Evolutionary conservation across 2,888 invertebrate species (phyloP).

Genomic region (Eustalomyia histrio): DNA sequence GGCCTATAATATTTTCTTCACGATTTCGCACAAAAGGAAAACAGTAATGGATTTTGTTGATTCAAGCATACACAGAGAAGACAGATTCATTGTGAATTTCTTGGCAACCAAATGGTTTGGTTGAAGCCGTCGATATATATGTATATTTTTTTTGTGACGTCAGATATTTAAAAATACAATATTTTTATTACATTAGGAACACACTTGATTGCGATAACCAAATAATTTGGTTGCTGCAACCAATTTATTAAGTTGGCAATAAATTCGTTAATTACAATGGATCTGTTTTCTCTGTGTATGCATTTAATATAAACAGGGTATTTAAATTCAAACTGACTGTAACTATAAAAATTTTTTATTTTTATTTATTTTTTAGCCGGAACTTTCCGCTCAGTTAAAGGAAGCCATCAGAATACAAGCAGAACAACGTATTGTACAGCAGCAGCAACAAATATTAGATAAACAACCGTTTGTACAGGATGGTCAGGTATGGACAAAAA

Average conservation of each 20-base stretch:
- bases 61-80: constrained; percentile 2
- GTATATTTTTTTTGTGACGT: too few species aligned
- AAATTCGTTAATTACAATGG: too few species aligned
- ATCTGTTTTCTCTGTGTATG: too few species aligned
- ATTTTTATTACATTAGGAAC: too few species aligned
- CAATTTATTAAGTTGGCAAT: too few species aligned
- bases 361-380: constrained; percentile 69
- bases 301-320: not conserved
- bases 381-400: constrained; percentile 80
- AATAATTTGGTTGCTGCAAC: too few species aligned
- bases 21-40: not conserved
- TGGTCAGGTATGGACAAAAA: constrained; percentile 73
- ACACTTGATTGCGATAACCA: too few species aligned
- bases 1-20: constrained; percentile 9
- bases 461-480: constrained; percentile 79
- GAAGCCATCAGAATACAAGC: constrained; percentile 82
- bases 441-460: constrained; percentile 83
- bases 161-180: too few species aligned
- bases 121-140: too few species aligned
- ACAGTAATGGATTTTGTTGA: constrained; percentile 8
- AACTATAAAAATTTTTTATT: constrained; percentile 46
- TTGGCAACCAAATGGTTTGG: too few species aligned
- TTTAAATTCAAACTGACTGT: not conserved
- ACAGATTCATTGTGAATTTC: too few species aligned
- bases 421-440: constrained; percentile 82